phyloP scores from a whole-genome alignment of 2,888 invertebrate species.

The Agriopis leucophaearia region DNA sequence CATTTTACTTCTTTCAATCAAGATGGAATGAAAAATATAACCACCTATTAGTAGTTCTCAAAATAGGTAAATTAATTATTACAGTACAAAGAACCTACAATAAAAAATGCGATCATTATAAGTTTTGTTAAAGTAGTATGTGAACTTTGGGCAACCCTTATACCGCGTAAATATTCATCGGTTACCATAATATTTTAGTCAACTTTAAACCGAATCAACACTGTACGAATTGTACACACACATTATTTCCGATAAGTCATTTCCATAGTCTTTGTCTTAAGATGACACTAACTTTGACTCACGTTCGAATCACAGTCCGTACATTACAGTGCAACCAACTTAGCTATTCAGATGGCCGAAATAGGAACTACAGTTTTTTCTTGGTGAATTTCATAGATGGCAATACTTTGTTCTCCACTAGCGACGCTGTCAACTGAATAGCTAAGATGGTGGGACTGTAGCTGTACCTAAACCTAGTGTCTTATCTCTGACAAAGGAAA shows the following conservation, averaged over 20 bases:
- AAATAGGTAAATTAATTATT: not conserved
- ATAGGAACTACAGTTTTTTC: no score
- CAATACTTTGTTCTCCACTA: no score
- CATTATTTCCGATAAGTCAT: conserved; percentile 6
- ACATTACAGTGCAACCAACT: no score
- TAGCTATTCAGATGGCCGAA: no score
- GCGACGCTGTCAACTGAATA: no score
- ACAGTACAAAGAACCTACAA: not conserved
- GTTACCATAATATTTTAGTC: not conserved
- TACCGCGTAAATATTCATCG: not conserved
- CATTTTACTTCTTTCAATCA: conserved; percentile 2
- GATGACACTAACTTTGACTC: conserved; percentile 17
- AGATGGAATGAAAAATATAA: conserved; percentile 1
- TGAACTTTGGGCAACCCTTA: not conserved
- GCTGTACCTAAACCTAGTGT: not conserved
- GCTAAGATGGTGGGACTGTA: no score
- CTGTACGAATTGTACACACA: no score
- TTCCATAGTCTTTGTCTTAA: conserved; percentile 15
- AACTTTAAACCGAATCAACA: not conserved
- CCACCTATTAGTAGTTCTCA: not conserved
- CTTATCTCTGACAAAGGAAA: conserved; percentile 27
- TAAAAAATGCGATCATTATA: not conserved
- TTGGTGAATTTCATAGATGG: no score
- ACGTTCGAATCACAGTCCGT: not conserved
- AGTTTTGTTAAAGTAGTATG: not conserved